phyloP scores from a whole-genome alignment of 1,140 invertebrate genomes.

The Drosophila tropicalis region DNA sequence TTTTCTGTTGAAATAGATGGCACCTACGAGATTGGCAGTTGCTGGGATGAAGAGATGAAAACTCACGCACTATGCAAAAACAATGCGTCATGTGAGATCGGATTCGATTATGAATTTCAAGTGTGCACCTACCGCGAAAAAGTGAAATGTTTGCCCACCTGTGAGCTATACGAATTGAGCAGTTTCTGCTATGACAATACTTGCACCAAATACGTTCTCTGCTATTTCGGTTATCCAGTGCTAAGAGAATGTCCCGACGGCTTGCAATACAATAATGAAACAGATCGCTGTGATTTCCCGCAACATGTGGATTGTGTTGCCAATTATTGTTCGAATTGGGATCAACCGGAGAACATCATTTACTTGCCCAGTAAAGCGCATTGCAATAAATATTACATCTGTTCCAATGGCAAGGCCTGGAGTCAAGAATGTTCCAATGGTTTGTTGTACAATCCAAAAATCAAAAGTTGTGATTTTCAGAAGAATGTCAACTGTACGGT shows the following conservation, averaged over 20 bases:
- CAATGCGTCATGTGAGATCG: constrained; percentile 13
- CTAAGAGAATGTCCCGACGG: constrained; percentile 53
- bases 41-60: background rate
- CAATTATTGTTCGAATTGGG: constrained; percentile 50
- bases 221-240: constrained; percentile 53
- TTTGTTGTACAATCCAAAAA: constrained; percentile 51
- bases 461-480: constrained; percentile 60
- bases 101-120: constrained; percentile 46
- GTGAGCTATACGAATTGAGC: constrained; percentile 17
- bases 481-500: constrained; percentile 57
- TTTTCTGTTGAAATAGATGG: constrained; percentile 4
- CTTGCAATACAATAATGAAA: constrained; percentile 58
- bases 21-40: constrained; percentile 19
- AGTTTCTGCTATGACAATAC: constrained; percentile 69
- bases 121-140: constrained; percentile 2
- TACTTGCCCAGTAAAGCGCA: constrained; percentile 65
- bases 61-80: constrained; percentile 16
- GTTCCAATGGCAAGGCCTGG: constrained; percentile 58
- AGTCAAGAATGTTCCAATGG: constrained; percentile 59
- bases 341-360: constrained; percentile 54
- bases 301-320: constrained; percentile 67
- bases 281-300: constrained; percentile 67
- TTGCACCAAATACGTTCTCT: constrained; percentile 64
- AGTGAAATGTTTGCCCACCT: constrained; percentile 39
- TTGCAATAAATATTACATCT: constrained; percentile 70